Base-by-base conservation (phyloP, 2,888 invertebrate genomes). In the Rhimphoctona megacephalus region DNA sequence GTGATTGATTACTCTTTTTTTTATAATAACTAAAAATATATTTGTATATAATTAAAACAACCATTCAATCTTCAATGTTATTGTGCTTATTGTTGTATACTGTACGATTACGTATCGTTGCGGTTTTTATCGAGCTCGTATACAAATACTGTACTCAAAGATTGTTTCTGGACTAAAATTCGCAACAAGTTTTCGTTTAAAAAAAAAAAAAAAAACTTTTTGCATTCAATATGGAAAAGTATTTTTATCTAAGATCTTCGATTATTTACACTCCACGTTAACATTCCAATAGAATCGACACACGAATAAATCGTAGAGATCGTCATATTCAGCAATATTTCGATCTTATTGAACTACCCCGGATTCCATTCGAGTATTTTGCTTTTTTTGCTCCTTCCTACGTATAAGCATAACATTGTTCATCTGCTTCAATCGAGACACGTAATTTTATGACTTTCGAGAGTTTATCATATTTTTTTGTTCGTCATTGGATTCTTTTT, bases 21-120 rank as follows among this genome's bases (percentile, higher is more conserved):
- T 33, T 25, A 17, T 61, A 30, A 61, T 39, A 5, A 73, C 19
- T 81, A 39, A 39, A 49, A 73, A n/a, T 66, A 72, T 39, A 36
- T 81, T 36, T 52, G 74, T 78, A 73, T 83, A 78, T 80, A 67
- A 79, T 43, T 39, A 3, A 82, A 79, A 85, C 82, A 74, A 79
- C 72, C 82, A 74, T 85, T 25, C 39, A 49, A 46, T 61, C 46
- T 73, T 85, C 67, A 85, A 82, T 72, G 66, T 91, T 89, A 90
- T 90, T 90, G 90, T 90, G 88, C 89, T 87, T 87, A 82, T 78
- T 87, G 67, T 83, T 87, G 61, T 54, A 76, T 72, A 70, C 52
- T 82, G 74, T 85, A 88, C 81, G 76, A 82, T 82, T 88, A 88
- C 78, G 25, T 74, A 69, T 78, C 61, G 52, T 74, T 64, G 30